phyloP scores from a whole-genome alignment of 2,888 invertebrate species.

The Baccha elongata region DNA sequence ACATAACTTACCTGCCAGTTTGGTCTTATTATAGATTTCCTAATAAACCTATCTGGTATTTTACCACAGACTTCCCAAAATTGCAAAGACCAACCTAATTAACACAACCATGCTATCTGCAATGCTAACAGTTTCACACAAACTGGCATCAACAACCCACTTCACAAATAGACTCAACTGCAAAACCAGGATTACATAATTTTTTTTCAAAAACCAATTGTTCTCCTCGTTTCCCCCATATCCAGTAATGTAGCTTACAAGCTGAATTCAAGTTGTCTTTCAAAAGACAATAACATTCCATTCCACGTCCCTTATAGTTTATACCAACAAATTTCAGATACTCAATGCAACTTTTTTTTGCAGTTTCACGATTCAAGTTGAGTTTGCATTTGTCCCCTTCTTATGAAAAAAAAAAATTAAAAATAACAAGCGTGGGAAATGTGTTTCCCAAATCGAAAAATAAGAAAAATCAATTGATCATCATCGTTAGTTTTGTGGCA shows the following conservation, averaged over 20 bases:
- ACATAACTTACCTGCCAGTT: too few species aligned
- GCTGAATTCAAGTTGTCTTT: constrained; percentile 45
- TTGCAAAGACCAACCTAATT: constrained; percentile 49
- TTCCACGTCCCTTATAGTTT: constrained; percentile 32
- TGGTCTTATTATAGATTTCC: too few species aligned
- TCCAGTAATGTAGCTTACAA: constrained; percentile 11
- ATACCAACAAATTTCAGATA: background rate
- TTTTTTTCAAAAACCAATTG: constrained; percentile 29
- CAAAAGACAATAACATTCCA: constrained; percentile 51
- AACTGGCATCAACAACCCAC: constrained; percentile 38
- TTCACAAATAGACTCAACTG: constrained; percentile 49
- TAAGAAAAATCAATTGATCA: constrained; percentile 62
- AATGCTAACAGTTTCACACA: constrained; percentile 22
- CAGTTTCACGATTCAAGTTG: constrained; percentile 38
- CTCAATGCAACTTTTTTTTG: constrained; percentile 32
- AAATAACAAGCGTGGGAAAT: constrained; percentile 63
- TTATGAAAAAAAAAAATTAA: constrained; percentile 2
- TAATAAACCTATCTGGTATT: background rate
- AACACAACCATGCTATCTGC: constrained; percentile 31
- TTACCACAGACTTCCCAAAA: background rate
- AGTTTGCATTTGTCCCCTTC: background rate
- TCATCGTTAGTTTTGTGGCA: constrained; percentile 31
- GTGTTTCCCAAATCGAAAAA: constrained; percentile 52
- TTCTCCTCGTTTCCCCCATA: constrained; percentile 25
- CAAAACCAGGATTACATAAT: constrained; percentile 62